These are phyloP conservation scores for Girardinichthys multiradiatus DNA, from an alignment of 2,113 vertebrate genomes.

Conservation along the genomic window DNA sequence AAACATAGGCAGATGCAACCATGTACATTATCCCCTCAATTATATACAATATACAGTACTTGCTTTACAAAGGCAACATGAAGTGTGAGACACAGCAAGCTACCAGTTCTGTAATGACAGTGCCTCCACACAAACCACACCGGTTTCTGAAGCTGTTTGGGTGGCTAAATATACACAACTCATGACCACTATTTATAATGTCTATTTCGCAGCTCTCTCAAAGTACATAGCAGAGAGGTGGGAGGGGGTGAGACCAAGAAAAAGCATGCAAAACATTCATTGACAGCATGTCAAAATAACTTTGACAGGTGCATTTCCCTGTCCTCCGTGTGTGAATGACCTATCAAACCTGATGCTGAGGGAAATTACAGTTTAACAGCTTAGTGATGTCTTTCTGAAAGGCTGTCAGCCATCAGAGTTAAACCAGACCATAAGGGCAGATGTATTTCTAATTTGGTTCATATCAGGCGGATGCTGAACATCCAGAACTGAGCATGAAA, in stretches of 20 bases:
- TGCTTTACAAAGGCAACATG: conserved; percentile 57
- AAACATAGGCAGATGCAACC: conserved; percentile 22
- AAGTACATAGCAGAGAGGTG: conserved; percentile 54
- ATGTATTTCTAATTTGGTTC: conserved; percentile 53
- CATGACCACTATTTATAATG: conserved; percentile 86
- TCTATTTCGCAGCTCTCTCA: conserved; percentile 78
- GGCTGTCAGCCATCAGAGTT: conserved; percentile 34
- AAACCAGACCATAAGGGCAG: conserved; percentile 30
- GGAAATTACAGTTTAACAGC: conserved; percentile 9
- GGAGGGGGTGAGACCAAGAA: conserved; percentile 21
- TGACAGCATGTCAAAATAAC: conserved; percentile 58
- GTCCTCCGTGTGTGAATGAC: conserved; percentile 29
- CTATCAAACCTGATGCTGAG: conserved; percentile 37
- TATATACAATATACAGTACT: conserved; percentile 18
- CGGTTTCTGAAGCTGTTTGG: conserved; percentile 72
- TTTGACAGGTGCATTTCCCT: conserved; percentile 65
- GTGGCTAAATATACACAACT: conserved; percentile 85
- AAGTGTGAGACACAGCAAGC: conserved; percentile 46
- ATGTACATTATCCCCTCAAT: conserved; percentile 19
- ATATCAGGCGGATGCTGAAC: conserved; percentile 69
- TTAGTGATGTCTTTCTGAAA: conserved; percentile 7
- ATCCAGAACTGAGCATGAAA: conserved; percentile 40
- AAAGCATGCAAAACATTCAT: conserved; percentile 52
- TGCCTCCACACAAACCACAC: conserved; percentile 70
- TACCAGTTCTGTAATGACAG: conserved; percentile 58